These are phyloP conservation scores for Rana temporaria DNA, from an alignment of 2,113 vertebrate genomes.

Conservation along the genomic window DNA sequence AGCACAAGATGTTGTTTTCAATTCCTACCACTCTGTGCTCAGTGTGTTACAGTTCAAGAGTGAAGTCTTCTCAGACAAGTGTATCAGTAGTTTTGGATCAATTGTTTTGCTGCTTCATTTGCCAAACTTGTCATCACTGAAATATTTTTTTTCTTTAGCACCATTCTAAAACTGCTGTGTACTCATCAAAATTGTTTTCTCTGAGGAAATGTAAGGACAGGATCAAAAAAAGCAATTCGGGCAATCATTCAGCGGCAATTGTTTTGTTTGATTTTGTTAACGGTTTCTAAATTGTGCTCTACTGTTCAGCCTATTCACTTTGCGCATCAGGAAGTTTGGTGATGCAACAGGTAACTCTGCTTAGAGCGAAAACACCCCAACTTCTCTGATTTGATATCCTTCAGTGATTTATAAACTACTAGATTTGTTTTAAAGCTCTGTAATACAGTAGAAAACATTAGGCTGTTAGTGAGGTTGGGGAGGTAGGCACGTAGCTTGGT, in stretches of 20 bases:
- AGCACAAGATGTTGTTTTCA: background rate
- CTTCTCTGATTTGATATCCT: too few relatives aligned
- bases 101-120: conserved; percentile 51
- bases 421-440: too few relatives aligned
- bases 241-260: conserved; percentile 29
- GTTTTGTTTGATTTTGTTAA: conserved; percentile 22
- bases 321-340: background rate
- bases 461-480: too few relatives aligned
- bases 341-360: background rate
- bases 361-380: too few relatives aligned
- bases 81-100: conserved; percentile 49
- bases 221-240: conserved; percentile 18
- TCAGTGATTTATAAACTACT: too few relatives aligned
- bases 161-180: conserved; percentile 37
- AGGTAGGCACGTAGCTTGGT: too few relatives aligned
- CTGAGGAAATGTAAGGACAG: conserved; percentile 40
- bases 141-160: conserved; percentile 27
- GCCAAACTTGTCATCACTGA: conserved; percentile 40
- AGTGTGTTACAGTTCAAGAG: conserved; percentile 20
- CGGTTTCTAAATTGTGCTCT: conserved; percentile 17
- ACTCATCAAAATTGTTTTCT: conserved; percentile 43
- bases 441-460: too few relatives aligned
- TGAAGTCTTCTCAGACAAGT: conserved; percentile 41
- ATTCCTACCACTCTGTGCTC: conserved; percentile 15
- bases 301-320: background rate